phyloP scores from a whole-genome alignment of 2,797 vertebrate genomes.

The Ibycter americanus region DNA sequence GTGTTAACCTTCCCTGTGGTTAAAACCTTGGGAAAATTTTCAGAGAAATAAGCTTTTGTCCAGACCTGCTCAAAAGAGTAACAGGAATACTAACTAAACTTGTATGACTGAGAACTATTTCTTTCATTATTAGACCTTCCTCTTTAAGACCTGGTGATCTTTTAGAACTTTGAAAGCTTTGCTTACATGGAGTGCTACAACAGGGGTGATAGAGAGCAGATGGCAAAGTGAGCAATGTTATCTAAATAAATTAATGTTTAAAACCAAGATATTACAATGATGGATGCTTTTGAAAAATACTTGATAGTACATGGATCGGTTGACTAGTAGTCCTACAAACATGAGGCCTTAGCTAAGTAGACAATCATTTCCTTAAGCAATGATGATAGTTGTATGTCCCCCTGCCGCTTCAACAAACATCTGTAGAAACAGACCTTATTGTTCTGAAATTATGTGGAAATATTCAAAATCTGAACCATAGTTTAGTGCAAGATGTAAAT shows the following conservation, averaged over 20 bases:
- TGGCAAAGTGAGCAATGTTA: background rate
- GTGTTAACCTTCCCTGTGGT: background rate
- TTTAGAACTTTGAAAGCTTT: background rate
- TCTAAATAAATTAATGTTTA: background rate
- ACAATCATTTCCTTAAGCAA: background rate
- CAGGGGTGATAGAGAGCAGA: background rate
- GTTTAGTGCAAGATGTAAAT: background rate
- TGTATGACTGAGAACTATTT: background rate
- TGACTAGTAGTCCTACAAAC: background rate
- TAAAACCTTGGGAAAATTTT: background rate
- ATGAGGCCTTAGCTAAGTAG: background rate
- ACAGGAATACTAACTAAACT: background rate
- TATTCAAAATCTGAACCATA: background rate
- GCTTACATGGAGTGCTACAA: background rate
- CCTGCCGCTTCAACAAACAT: background rate
- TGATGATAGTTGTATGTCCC: background rate
- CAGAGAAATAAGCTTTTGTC: background rate
- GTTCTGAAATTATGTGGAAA: background rate
- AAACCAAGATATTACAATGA: background rate
- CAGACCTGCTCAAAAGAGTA: background rate
- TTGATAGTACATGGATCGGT: background rate
- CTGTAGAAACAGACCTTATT: background rate
- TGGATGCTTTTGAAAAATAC: background rate
- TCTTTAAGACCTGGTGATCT: background rate
- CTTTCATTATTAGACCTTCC: background rate